Evolutionary conservation across 2,888 invertebrate species (phyloP).

Genomic region (Acleris holmiana): DNA sequence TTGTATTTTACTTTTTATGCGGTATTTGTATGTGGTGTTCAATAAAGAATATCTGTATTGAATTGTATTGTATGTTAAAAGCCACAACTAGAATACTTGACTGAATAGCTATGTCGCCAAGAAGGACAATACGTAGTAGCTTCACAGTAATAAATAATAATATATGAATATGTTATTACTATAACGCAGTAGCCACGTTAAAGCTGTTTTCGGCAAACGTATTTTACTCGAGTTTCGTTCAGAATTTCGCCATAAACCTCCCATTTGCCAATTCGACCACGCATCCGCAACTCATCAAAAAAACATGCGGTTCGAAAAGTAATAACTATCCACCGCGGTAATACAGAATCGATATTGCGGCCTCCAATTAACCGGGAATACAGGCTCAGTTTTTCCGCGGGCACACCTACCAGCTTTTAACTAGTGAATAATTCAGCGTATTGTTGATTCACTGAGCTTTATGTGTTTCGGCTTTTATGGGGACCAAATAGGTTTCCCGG

Average conservation of each 20-base stretch:
- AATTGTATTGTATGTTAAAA: too few species aligned
- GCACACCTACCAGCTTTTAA: conserved; percentile 40
- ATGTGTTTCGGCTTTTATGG: conserved; percentile 34
- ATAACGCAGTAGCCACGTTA: neutral
- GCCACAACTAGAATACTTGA: too few species aligned
- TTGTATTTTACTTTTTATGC: too few species aligned
- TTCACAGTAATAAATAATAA: neutral
- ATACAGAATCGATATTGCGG: conserved; percentile 67
- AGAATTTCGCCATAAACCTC: conserved; percentile 3
- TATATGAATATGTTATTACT: neutral
- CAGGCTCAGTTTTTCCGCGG: conserved; percentile 47
- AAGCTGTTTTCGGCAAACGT: neutral
- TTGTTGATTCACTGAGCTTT: conserved; percentile 42
- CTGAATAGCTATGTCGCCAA: too few species aligned
- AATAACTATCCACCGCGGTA: conserved; percentile 44
- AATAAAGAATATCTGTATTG: too few species aligned
- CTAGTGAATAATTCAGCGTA: conserved; percentile 44
- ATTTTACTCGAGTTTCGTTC: neutral
- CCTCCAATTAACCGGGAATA: conserved; percentile 59
- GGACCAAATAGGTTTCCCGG: conserved; percentile 14
- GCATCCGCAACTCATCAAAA: conserved; percentile 28
- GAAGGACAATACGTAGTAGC: too few species aligned
- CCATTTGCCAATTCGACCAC: conserved; percentile 7
- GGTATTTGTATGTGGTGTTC: too few species aligned
- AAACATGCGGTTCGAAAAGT: conserved; percentile 28